Evolutionary conservation across 2,113 vertebrate genomes (phyloP), one percentile per base, ranked within the genome.

Genomic region (Catharus minimus): DNA sequence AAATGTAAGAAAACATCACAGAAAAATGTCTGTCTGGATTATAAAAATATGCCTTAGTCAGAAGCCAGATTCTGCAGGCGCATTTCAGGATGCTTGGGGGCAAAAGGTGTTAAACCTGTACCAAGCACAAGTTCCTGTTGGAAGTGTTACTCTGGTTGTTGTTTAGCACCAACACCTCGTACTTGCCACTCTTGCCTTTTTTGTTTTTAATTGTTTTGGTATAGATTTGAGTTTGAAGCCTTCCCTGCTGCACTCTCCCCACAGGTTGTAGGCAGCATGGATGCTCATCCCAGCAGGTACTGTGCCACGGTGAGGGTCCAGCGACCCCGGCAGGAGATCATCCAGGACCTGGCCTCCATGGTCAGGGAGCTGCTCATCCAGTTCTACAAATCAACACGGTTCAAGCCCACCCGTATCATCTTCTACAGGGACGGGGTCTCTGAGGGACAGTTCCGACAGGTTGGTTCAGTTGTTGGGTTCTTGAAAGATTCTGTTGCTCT

Each of bases 351-450:
- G 78, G 98, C 99, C 92, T 99, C 99, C 79, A 99, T 99, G 99
- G 99, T 99, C 95, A 98, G 99, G 53, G 99, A 99, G 95, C 97
- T 99, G 71, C 99, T 99, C 86, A 99, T 99, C 95, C 99, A 99
- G 92, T 99, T 99, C 97, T 99, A 99, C 98, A 99, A 99, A 93
- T 99, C 99, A 19, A 99, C 99, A 11, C 98, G 99, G 58, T 99
- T 99, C 98, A 99, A 99, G 93, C 99, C 99, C 96, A 99, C 99
- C 11, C 96, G 99, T 11, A 99, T 99, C 96, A 99, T 99, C 97
- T 99, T 99, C 97, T 99, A 99, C 46, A 97, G 98, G 57, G 98
- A 98, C 15, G 98, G 98, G 36, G 99, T 99, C 90, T 99, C 99
- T 79, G 99, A 99, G 95, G 99, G 99, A 87, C 99, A 99, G 92